These are phyloP conservation scores for Lycaena phlaeas DNA, from an alignment of 2,888 invertebrate species.

Conservation along the genomic window DNA sequence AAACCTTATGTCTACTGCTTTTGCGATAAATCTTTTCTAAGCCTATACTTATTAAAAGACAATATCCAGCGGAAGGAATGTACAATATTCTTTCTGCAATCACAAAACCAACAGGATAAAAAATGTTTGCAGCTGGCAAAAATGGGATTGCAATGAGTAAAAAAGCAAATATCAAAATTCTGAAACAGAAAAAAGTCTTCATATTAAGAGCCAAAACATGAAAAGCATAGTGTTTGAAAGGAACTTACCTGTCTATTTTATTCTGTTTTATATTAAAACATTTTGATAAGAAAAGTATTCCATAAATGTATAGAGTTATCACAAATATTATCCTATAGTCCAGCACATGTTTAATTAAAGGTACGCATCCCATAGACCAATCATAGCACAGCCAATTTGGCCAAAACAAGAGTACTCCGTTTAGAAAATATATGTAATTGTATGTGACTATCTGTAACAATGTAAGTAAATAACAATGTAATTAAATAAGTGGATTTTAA, in stretches of 20 bases:
- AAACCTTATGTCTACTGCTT: conserved; percentile 29
- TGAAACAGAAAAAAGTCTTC: conserved; percentile 39
- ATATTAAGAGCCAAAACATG: conserved; percentile 6
- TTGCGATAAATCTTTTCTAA: conserved; percentile 42
- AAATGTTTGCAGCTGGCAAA: conserved; percentile 87
- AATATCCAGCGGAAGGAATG: conserved; percentile 86
- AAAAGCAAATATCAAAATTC: conserved; percentile 70
- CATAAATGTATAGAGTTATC: conserved; percentile 73
- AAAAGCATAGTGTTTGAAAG: no score
- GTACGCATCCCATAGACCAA: conserved; percentile 97
- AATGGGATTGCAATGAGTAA: conserved; percentile 81
- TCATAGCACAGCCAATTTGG: conserved; percentile 97
- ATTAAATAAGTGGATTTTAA: no score
- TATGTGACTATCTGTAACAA: conserved; percentile 83
- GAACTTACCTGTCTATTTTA: neutral
- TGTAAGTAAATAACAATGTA: no score
- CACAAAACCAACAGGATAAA: conserved; percentile 91
- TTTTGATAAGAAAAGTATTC: conserved; percentile 25
- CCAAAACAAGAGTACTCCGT: conserved; percentile 85
- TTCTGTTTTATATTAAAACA: conserved; percentile 28
- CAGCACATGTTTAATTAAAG: conserved; percentile 75
- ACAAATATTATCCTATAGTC: conserved; percentile 79
- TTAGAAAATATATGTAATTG: conserved; percentile 90
- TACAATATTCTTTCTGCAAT: conserved; percentile 90
- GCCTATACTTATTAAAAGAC: conserved; percentile 79